A percentile compares a stretch with the other conserved stretches of the same genome.
These are phyloP conservation scores for Telenomus remus DNA, from an alignment of 1,140 invertebrate species.

Conservation along the genomic window DNA sequence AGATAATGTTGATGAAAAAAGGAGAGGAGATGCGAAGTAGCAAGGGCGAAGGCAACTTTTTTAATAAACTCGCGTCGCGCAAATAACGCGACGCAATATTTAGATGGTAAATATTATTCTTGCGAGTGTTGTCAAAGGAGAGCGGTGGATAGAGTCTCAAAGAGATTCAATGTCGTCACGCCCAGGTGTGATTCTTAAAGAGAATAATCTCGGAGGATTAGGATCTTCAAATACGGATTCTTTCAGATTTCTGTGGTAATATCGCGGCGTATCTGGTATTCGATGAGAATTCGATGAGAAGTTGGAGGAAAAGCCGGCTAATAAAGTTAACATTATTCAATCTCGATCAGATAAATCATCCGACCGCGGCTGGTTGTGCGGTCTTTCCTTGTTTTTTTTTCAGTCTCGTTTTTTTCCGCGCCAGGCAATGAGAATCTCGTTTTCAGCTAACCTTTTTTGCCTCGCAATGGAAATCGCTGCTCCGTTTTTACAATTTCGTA, in stretches of 20 bases:
- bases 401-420: too few relatives aligned
- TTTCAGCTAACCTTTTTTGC: too few relatives aligned
- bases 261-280: constrained; percentile 12
- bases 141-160: not conserved
- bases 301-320: not conserved
- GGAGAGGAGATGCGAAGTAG: too few relatives aligned
- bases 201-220: constrained; percentile 14
- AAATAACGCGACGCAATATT: too few relatives aligned
- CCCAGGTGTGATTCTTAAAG: constrained; percentile 8
- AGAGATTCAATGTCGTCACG: constrained; percentile 6
- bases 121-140: constrained; percentile 2
- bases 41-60: too few relatives aligned
- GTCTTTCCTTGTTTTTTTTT: too few relatives aligned
- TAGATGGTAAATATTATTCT: not conserved
- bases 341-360: not conserved
- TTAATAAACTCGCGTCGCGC: too few relatives aligned
- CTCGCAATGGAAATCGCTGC: too few relatives aligned
- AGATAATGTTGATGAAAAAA: too few relatives aligned
- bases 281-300: constrained; percentile 15
- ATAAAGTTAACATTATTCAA: constrained; percentile 21
- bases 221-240: constrained; percentile 17
- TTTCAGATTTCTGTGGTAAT: constrained; percentile 23
- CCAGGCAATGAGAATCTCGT: too few relatives aligned
- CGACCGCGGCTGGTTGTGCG: too few relatives aligned
- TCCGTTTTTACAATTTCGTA: too few relatives aligned